Conservation (phyloP, 2,113 vertebrate species). For the Strix aluco region DNA sequence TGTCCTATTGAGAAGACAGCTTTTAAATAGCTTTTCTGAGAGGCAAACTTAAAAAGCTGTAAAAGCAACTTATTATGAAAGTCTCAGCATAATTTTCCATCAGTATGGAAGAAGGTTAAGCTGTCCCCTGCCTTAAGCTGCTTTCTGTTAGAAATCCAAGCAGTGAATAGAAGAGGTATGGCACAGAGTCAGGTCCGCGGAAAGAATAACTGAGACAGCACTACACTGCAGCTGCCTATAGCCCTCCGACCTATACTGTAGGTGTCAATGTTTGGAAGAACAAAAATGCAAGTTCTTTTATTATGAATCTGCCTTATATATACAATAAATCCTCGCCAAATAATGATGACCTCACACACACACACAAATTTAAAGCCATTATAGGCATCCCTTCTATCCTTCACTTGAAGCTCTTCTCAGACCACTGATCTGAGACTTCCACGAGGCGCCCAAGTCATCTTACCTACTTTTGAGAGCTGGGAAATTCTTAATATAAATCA, state of each 20-base stretch:
- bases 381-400: background rate
- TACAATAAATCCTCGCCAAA: background rate
- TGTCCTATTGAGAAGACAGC: conserved; percentile 42
- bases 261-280: background rate
- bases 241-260: background rate
- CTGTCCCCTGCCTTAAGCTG: conserved; percentile 59
- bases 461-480: background rate
- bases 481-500: background rate
- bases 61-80: conserved; percentile 58
- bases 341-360: background rate
- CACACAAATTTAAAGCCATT: background rate
- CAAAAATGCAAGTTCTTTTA: background rate
- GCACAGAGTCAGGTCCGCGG: background rate
- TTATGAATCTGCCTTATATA: background rate
- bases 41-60: conserved; percentile 52
- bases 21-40: conserved; percentile 57
- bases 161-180: background rate
- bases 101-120: conserved; percentile 57
- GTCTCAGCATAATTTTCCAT: conserved; percentile 60
- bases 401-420: background rate
- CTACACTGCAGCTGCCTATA: background rate
- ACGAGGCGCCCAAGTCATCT: background rate
- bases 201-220: conserved; percentile 1
- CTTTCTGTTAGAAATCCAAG: conserved; percentile 19
- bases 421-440: background rate